phyloP scores from a whole-genome alignment of 2,888 invertebrate genomes.

The Pegoplata infirma region DNA sequence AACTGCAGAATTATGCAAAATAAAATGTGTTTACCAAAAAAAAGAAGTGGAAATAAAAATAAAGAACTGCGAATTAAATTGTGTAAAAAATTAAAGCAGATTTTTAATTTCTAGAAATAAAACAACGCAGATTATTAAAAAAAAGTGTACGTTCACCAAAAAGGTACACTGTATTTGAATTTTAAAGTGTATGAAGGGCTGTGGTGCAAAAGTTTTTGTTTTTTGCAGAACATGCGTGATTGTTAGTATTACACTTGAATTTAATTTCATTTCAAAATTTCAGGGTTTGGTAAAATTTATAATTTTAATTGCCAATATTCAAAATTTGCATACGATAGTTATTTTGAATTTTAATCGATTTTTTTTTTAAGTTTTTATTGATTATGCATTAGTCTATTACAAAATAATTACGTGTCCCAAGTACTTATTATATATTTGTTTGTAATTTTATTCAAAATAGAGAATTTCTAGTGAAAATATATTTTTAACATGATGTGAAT shows the following conservation, averaged over 20 bases:
- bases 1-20: too few species aligned
- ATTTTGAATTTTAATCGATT: slow-evolving; percentile 30
- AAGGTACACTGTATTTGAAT: too few species aligned
- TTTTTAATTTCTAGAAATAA: too few species aligned
- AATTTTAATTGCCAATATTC: background rate
- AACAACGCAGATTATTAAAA: too few species aligned
- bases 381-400: slow-evolving; percentile 1
- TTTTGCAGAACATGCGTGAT: background rate
- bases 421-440: background rate
- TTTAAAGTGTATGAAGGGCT: background rate
- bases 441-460: background rate
- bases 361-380: slow-evolving; percentile 7
- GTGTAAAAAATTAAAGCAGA: too few species aligned
- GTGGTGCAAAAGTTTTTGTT: background rate
- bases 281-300: slow-evolving; percentile 6
- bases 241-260: slow-evolving; percentile 21
- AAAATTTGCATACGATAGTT: background rate
- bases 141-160: too few species aligned
- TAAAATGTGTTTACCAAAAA: too few species aligned
- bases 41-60: too few species aligned
- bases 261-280: slow-evolving; percentile 14
- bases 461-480: slow-evolving; percentile 45
- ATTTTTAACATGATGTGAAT: slow-evolving; percentile 37
- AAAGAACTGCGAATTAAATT: too few species aligned
- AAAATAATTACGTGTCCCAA: slow-evolving; percentile 12